Conservation (phyloP, 1,140 invertebrate species). For the Dreissena rostriformis region DNA sequence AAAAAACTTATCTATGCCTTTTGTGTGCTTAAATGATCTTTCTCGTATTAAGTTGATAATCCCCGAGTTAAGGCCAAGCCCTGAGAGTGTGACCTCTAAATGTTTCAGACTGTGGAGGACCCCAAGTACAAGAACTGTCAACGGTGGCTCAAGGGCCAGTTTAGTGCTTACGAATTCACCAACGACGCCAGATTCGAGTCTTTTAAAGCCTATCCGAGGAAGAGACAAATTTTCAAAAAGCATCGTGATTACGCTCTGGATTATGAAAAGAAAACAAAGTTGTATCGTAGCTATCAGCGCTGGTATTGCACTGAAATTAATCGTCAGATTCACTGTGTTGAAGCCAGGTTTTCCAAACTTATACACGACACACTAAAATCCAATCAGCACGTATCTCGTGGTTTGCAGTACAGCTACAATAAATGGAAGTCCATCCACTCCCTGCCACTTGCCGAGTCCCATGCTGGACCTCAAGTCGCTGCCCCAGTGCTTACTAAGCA, state of each 20-base stretch:
- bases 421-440: constrained; percentile 22
- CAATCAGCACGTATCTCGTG: background rate
- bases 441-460: too few relatives aligned
- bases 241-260: constrained; percentile 33
- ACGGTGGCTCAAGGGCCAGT: background rate
- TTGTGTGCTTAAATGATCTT: too few relatives aligned
- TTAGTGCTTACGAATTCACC: constrained; percentile 25
- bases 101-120: constrained; percentile 12
- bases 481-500: too few relatives aligned
- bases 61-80: too few relatives aligned
- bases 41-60: too few relatives aligned
- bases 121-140: constrained; percentile 1
- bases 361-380: constrained; percentile 29
- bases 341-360: constrained; percentile 36
- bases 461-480: too few relatives aligned
- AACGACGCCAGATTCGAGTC: constrained; percentile 42
- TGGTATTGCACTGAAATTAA: constrained; percentile 35
- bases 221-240: constrained; percentile 24
- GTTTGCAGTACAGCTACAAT: constrained; percentile 16
- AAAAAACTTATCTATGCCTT: too few relatives aligned
- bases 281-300: constrained; percentile 35
- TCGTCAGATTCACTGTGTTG: constrained; percentile 25
- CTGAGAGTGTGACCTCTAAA: too few relatives aligned
- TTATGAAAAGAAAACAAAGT: constrained; percentile 37
- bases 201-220: constrained; percentile 33